Evolutionary conservation across 2,888 invertebrate species (phyloP).

Genomic region (Agrilus mali): DNA sequence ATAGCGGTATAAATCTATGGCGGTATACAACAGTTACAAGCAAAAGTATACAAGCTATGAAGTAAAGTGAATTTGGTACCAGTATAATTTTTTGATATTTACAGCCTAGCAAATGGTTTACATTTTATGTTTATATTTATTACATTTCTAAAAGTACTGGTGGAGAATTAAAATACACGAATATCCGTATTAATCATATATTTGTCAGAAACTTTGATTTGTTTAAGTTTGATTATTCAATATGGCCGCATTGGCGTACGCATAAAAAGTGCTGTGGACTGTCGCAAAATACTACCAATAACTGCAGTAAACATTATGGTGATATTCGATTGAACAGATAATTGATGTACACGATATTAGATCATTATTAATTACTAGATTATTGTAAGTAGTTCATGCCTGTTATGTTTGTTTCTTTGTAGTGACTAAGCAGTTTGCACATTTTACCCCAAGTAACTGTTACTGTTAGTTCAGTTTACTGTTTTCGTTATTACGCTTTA

Average conservation of each 20-base stretch:
- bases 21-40: neutral
- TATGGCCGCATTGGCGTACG: constrained; percentile 19
- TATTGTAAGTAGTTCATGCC: no score
- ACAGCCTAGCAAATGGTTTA: constrained; percentile 5
- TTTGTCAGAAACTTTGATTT: constrained; percentile 5
- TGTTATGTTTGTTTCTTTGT: no score
- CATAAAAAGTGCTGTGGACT: constrained; percentile 12
- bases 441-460: no score
- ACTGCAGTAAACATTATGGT: no score
- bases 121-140: constrained; percentile 3
- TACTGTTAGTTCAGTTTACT: no score
- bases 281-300: constrained; percentile 3
- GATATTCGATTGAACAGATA: no score
- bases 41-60: constrained; percentile 1
- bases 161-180: neutral
- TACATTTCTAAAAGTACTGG: constrained; percentile 2
- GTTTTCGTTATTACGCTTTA: no score
- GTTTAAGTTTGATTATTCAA: constrained; percentile 15
- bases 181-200: no score
- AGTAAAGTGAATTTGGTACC: constrained; percentile 1
- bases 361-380: no score
- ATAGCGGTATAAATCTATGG: no score
- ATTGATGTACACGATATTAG: no score
- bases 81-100: constrained; percentile 6
- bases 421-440: no score